Evolutionary conservation across 2,113 vertebrate species (phyloP).

Genomic region (Lipotes vexillifer): DNA sequence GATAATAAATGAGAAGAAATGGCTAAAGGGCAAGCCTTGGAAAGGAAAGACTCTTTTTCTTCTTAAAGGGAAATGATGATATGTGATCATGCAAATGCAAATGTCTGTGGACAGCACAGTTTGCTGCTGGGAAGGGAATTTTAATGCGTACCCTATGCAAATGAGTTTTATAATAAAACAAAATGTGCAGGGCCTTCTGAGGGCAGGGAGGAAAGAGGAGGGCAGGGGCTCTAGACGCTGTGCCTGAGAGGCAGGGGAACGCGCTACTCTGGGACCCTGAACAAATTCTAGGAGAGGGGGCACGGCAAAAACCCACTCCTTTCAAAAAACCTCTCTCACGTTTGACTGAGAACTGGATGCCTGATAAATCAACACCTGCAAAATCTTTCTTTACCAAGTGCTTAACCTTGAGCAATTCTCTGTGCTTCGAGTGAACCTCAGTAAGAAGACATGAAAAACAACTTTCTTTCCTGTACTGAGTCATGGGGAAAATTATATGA

Average conservation of each 20-base stretch:
- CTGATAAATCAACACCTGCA: not conserved
- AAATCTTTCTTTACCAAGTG: not conserved
- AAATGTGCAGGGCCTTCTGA: not conserved
- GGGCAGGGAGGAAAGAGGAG: not conserved
- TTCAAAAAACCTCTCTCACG: not conserved
- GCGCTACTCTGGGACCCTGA: not conserved
- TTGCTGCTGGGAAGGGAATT: constrained; percentile 3
- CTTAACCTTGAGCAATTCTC: not conserved
- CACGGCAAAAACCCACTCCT: not conserved
- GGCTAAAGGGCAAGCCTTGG: not conserved
- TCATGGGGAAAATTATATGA: not conserved
- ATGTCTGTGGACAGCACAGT: not conserved
- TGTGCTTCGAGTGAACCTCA: not conserved
- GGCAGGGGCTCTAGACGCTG: not conserved
- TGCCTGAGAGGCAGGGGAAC: not conserved
- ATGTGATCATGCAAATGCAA: not conserved
- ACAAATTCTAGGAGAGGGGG: not conserved
- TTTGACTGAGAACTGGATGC: not conserved
- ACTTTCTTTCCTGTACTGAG: not conserved
- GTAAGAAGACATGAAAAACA: not conserved
- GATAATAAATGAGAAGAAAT: not conserved
- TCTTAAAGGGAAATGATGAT: not conserved
- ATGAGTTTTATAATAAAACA: constrained; percentile 21
- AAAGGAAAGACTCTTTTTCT: not conserved
- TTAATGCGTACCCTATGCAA: constrained; percentile 41